These are phyloP conservation scores for Patiria pectinifera DNA, from an alignment of 53 echinoderm and acorn worm species.

Conservation along the genomic window DNA sequence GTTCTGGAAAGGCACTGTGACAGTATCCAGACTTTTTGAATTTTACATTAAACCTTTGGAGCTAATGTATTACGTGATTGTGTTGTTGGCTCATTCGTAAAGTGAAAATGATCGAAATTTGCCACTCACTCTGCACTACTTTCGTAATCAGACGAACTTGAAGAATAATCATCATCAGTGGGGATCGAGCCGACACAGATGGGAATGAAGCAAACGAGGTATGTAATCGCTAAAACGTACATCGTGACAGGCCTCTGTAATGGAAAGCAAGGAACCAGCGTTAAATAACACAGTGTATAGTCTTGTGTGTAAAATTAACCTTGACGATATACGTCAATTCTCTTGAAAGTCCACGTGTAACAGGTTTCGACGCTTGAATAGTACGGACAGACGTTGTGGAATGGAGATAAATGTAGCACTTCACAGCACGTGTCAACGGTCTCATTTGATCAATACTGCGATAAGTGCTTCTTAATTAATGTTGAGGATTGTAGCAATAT, in stretches of 20 bases:
- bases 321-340: not conserved
- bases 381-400: too few relatives aligned
- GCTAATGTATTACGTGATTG: too few relatives aligned
- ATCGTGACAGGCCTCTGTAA: conserved; percentile 39
- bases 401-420: too few relatives aligned
- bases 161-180: conserved; percentile 42
- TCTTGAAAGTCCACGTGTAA: not conserved
- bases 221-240: conserved; percentile 42
- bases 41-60: too few relatives aligned
- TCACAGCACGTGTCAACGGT: too few relatives aligned
- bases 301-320: not conserved
- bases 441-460: too few relatives aligned
- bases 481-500: too few relatives aligned
- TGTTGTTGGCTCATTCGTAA: not conserved
- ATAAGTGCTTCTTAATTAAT: too few relatives aligned
- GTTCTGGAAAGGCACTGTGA: too few relatives aligned
- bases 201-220: conserved; percentile 24
- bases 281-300: not conserved
- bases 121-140: conserved; percentile 50
- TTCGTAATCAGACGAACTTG: conserved; percentile 45
- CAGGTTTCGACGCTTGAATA: too few relatives aligned
- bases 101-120: not conserved
- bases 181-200: conserved; percentile 19
- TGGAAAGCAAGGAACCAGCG: not conserved
- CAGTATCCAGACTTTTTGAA: too few relatives aligned